Conservation (phyloP, 1,140 invertebrate species). For the Drosophila novamexicana region DNA sequence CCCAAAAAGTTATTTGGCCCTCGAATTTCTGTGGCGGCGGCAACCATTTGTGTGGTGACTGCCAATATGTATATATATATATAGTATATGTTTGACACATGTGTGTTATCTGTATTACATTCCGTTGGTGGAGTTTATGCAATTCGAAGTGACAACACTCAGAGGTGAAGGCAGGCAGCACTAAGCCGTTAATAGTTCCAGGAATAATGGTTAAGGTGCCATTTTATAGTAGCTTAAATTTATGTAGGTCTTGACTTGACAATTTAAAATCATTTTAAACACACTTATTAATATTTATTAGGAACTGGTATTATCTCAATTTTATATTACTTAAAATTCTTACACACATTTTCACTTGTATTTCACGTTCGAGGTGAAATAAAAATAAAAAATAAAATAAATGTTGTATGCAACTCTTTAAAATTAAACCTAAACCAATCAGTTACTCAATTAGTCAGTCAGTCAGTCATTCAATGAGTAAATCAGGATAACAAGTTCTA, state of each 20-base stretch:
- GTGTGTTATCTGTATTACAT: slow-evolving; percentile 36
- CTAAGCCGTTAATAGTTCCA: background rate
- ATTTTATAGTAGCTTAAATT: background rate
- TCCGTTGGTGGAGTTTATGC: slow-evolving; percentile 56
- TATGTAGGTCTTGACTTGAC: background rate
- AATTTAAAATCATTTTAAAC: too few relatives aligned
- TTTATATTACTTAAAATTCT: too few relatives aligned
- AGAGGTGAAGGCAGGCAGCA: background rate
- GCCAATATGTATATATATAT: slow-evolving; percentile 5
- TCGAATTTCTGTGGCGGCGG: slow-evolving; percentile 66
- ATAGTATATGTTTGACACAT: slow-evolving; percentile 13
- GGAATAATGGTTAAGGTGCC: background rate
- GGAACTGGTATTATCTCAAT: too few relatives aligned
- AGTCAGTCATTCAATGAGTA: too few relatives aligned
- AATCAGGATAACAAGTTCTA: too few relatives aligned
- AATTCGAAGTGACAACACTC: slow-evolving; percentile 41
- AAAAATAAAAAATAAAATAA: too few relatives aligned
- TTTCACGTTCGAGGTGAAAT: too few relatives aligned
- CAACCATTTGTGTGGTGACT: slow-evolving; percentile 55
- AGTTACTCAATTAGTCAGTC: too few relatives aligned
- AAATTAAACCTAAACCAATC: too few relatives aligned
- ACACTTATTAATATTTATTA: too few relatives aligned
- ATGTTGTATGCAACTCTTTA: too few relatives aligned
- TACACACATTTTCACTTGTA: too few relatives aligned
- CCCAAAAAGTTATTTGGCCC: slow-evolving; percentile 49